A percentile compares a stretch with the other conserved stretches of the same genome.
Evolutionary conservation across 2,113 vertebrate genomes (phyloP).

Genomic region (Oreocharis arfaki): DNA sequence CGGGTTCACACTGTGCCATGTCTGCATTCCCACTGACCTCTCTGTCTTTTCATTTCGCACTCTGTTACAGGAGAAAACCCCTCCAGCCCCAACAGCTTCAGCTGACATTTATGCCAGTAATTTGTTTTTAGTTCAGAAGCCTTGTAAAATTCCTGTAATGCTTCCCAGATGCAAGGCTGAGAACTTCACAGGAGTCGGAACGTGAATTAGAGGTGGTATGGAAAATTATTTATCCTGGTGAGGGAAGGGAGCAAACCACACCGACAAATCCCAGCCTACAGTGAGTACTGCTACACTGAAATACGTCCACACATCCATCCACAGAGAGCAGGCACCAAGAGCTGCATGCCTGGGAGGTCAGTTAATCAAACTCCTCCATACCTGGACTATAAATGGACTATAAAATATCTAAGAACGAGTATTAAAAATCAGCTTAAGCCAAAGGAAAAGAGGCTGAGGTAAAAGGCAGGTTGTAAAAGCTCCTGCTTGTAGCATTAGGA

Average conservation of each 20-base stretch:
- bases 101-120: background rate
- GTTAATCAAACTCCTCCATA: background rate
- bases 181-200: background rate
- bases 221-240: background rate
- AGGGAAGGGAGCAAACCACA: background rate
- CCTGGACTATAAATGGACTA: background rate
- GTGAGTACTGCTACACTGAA: background rate
- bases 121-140: background rate
- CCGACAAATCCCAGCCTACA: background rate
- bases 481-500: background rate
- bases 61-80: background rate
- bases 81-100: background rate
- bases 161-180: background rate
- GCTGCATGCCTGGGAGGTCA: background rate
- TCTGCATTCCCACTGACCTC: background rate
- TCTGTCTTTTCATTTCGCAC: background rate
- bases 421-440: background rate
- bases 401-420: background rate
- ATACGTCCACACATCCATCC: background rate
- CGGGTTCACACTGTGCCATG: rapidly evolving
- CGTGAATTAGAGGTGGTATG: background rate
- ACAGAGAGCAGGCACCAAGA: background rate
- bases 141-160: background rate
- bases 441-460: background rate
- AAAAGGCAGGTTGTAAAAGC: background rate